These are phyloP conservation scores for Eristalis pertinax DNA, from an alignment of 2,888 invertebrate genomes.

Conservation along the genomic window DNA sequence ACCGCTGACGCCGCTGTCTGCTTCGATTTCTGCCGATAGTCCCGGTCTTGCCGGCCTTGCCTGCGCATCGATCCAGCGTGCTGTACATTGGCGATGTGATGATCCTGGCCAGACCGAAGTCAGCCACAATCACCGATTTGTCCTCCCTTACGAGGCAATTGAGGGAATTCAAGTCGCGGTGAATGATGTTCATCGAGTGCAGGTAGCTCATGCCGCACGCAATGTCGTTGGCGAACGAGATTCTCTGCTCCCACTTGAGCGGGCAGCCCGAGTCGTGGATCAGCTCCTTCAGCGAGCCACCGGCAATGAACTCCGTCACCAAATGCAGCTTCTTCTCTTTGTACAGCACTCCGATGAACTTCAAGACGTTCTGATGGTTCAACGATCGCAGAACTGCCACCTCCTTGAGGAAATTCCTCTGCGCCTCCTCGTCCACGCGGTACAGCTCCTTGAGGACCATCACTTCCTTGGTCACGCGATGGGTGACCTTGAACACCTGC, in stretches of 20 bases:
- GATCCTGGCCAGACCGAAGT: constrained; percentile 95
- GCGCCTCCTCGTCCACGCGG: constrained; percentile 96
- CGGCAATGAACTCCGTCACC: constrained; percentile 95
- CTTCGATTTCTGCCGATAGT: constrained; percentile 83
- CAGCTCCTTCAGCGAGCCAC: constrained; percentile 93
- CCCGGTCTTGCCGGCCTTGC: constrained; percentile 79
- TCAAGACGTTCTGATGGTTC: constrained; percentile 93
- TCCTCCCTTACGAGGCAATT: constrained; percentile 96
- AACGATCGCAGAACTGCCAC: constrained; percentile 95
- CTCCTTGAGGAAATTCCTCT: constrained; percentile 96
- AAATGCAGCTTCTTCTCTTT: constrained; percentile 95
- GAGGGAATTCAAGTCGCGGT: constrained; percentile 96
- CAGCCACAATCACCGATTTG: constrained; percentile 95
- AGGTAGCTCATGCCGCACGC: constrained; percentile 96
- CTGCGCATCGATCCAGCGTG: constrained; percentile 79
- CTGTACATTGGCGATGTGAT: constrained; percentile 83
- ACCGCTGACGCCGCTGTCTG: constrained; percentile 90
- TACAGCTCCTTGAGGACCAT: constrained; percentile 98
- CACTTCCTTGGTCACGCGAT: constrained; percentile 93
- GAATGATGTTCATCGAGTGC: constrained; percentile 97
- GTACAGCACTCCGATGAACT: constrained; percentile 96
- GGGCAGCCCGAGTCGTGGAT: constrained; percentile 88
- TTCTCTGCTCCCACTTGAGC: constrained; percentile 90
- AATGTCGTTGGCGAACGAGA: constrained; percentile 94
- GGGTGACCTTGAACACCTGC: constrained; percentile 94